phyloP scores from a whole-genome alignment of 2,797 vertebrate species.

The Heterohyrax brucei region DNA sequence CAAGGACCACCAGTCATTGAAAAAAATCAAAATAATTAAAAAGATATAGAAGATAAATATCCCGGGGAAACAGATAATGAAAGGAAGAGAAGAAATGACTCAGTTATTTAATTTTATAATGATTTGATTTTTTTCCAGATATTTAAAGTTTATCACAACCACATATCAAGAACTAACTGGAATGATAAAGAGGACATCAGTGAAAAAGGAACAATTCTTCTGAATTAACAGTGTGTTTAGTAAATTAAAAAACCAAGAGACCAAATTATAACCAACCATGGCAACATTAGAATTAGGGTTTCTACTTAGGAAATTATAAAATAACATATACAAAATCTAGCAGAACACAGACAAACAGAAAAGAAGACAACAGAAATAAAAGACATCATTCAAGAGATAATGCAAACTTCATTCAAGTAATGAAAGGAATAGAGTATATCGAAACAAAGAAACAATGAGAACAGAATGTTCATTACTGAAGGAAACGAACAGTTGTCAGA shows the following conservation, averaged over 20 bases:
- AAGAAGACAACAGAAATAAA: not conserved
- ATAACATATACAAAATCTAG: not conserved
- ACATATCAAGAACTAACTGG: not conserved
- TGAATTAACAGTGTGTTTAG: slow-evolving; percentile 5
- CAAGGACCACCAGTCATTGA: not conserved
- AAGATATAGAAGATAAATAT: not conserved
- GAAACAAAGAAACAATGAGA: not conserved
- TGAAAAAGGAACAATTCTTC: not conserved
- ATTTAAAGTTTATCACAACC: not conserved
- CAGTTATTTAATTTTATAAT: not conserved
- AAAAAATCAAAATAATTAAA: slow-evolving; percentile 13
- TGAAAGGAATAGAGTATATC: slow-evolving; percentile 13
- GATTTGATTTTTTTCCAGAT: not conserved
- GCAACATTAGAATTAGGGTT: slow-evolving; percentile 7
- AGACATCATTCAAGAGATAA: not conserved
- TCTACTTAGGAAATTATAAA: not conserved
- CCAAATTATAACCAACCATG: not conserved
- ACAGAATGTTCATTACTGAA: not conserved
- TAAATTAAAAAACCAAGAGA: slow-evolving; percentile 29
- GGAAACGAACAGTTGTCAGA: not conserved
- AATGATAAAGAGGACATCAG: not conserved
- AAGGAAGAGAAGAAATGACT: not conserved
- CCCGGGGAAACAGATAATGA: not conserved
- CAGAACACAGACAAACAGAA: not conserved
- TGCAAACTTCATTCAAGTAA: not conserved